Evolutionary conservation across 1,140 invertebrate genomes (phyloP).

Genomic region (Panagrolaimus sp.): DNA sequence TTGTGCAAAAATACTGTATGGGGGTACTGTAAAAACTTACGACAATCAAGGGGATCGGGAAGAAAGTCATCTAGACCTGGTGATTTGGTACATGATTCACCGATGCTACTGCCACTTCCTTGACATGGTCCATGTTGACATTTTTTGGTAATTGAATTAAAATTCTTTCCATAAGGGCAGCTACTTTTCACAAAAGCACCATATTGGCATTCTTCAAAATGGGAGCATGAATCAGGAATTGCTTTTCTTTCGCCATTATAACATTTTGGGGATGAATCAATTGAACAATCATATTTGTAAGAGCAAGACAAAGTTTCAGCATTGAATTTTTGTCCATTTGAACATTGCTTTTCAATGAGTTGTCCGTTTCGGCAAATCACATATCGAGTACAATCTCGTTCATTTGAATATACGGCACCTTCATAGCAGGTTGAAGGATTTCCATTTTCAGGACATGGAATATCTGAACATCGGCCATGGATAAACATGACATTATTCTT

Average conservation of each 20-base stretch:
- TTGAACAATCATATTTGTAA: neutral
- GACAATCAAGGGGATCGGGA: conserved; percentile 7
- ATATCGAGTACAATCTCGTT: neutral
- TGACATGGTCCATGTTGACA: neutral
- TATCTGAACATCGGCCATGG: neutral
- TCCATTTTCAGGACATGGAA: neutral
- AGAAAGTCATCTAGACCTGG: neutral
- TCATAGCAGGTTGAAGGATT: conserved; percentile 5
- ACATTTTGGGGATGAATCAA: neutral
- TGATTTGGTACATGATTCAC: neutral
- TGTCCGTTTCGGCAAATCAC: neutral
- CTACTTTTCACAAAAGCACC: neutral
- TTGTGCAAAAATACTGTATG: too few relatives aligned
- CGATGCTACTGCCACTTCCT: neutral
- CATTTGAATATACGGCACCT: conserved; percentile 5
- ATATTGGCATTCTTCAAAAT: neutral
- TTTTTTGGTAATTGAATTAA: neutral
- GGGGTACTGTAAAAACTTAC: neutral
- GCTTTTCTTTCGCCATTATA: neutral
- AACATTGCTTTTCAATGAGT: neutral
- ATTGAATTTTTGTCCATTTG: conserved; percentile 3
- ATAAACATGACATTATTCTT: neutral
- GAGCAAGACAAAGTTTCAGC: neutral
- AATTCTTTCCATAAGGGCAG: neutral
- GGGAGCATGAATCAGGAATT: neutral